Conservation (phyloP, 92 coral and sea anemone species). For the Nematostella vectensis region DNA sequence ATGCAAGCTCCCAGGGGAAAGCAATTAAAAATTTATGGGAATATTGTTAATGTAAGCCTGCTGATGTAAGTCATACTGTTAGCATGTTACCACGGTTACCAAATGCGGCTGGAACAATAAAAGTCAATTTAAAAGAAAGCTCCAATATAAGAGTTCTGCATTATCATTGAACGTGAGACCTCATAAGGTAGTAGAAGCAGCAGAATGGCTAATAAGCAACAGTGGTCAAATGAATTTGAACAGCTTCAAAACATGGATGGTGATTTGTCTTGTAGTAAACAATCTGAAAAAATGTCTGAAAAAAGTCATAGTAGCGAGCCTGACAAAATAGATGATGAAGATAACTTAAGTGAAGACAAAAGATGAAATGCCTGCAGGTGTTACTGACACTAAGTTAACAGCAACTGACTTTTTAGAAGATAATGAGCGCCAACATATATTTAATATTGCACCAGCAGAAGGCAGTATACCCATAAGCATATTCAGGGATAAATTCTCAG, state of each 20-base stretch:
- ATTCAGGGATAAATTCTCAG: conserved; percentile 50
- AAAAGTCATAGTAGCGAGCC: too few species aligned
- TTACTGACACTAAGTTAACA: conserved; percentile 58
- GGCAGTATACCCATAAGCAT: conserved; percentile 51
- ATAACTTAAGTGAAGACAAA: conserved; percentile 50
- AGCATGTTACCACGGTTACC: conserved; percentile 49
- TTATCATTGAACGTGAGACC: conserved; percentile 49
- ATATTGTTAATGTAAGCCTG: conserved; percentile 64
- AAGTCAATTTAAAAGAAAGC: conserved; percentile 38
- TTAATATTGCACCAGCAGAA: conserved; percentile 61
- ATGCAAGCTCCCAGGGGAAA: conserved; percentile 56
- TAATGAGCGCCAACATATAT: conserved; percentile 39
- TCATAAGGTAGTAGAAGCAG: conserved; percentile 38
- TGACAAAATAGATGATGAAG: too few species aligned
- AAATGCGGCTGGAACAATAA: conserved; percentile 29
- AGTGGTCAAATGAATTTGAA: too few species aligned
- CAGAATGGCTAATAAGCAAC: conserved; percentile 34
- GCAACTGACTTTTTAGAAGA: too few species aligned
- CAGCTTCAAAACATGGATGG: too few species aligned
- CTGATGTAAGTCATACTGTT: conserved; percentile 35
- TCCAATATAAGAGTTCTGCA: conserved; percentile 54
- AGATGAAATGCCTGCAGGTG: conserved; percentile 59
- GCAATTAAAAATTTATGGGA: conserved; percentile 49
- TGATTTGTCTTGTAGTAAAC: too few species aligned
- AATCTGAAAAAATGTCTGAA: too few species aligned